phyloP scores from a whole-genome alignment of 2,113 vertebrate genomes.

The Recurvirostra avosetta region DNA sequence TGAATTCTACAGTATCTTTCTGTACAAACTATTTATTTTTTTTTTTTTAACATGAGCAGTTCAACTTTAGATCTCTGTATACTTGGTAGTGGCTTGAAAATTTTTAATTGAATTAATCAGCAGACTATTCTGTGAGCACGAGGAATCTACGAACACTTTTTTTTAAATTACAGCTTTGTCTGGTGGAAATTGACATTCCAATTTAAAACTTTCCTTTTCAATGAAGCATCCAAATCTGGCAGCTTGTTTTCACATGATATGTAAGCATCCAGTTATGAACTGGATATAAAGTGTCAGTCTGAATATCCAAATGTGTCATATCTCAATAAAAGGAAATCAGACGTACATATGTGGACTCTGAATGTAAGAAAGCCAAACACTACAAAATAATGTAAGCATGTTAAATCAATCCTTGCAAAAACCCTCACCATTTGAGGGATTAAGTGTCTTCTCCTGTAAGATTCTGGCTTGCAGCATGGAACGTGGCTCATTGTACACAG shows the following conservation, averaged over 20 bases:
- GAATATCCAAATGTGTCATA: background rate
- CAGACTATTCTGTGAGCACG: background rate
- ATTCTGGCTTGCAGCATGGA: background rate
- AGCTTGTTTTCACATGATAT: background rate
- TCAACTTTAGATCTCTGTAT: background rate
- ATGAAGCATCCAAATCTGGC: background rate
- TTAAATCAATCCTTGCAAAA: background rate
- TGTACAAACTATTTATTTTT: background rate
- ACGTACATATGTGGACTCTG: background rate
- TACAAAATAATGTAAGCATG: background rate
- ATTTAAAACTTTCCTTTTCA: background rate
- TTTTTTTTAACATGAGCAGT: background rate
- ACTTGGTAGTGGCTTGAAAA: background rate
- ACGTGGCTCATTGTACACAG: rapidly evolving
- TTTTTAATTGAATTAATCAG: background rate
- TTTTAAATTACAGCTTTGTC: background rate
- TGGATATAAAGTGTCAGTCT: background rate
- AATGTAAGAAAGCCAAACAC: background rate
- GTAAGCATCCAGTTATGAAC: background rate
- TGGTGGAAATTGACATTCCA: background rate
- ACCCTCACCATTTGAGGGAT: background rate
- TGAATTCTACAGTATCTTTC: background rate
- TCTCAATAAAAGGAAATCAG: background rate
- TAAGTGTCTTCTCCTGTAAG: background rate
- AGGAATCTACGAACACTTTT: background rate